Conservation (phyloP, 2,888 invertebrate species). For the Torymus tubicola region DNA sequence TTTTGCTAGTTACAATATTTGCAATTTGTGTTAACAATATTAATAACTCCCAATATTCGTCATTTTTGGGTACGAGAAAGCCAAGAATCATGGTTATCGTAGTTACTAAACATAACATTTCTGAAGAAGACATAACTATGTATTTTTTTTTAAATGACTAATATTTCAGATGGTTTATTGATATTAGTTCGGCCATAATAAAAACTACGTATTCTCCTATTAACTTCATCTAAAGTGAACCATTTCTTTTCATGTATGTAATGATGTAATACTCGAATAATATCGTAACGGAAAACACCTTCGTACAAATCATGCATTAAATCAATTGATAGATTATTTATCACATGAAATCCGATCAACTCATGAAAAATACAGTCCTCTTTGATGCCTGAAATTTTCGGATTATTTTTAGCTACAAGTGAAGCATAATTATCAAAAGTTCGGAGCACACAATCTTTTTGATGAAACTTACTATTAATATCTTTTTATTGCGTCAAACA, state of each 20-base stretch:
- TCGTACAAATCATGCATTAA: no score
- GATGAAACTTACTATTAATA: neutral
- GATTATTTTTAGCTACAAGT: no score
- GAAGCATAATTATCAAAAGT: neutral
- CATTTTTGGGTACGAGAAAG: slow-evolving; percentile 35
- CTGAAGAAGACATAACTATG: slow-evolving; percentile 41
- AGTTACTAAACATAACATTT: slow-evolving; percentile 39
- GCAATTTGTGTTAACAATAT: slow-evolving; percentile 27
- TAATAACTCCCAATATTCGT: slow-evolving; percentile 37
- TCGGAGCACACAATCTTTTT: slow-evolving; percentile 10
- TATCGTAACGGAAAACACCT: no score
- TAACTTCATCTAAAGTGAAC: slow-evolving; percentile 22
- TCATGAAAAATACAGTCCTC: no score
- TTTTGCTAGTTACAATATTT: slow-evolving; percentile 17
- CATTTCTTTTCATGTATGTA: slow-evolving; percentile 29
- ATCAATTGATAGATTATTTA: no score
- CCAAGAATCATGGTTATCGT: slow-evolving; percentile 45
- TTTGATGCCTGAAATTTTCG: no score
- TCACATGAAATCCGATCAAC: no score
- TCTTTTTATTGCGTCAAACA: slow-evolving; percentile 28
- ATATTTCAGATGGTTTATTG: slow-evolving; percentile 55
- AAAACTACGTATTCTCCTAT: slow-evolving; percentile 1
- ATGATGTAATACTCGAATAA: no score
- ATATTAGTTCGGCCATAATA: slow-evolving; percentile 3
- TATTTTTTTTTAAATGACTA: slow-evolving; percentile 29